phyloP scores from a whole-genome alignment of 2,888 invertebrate species.

The Gymnocheta viridis region DNA sequence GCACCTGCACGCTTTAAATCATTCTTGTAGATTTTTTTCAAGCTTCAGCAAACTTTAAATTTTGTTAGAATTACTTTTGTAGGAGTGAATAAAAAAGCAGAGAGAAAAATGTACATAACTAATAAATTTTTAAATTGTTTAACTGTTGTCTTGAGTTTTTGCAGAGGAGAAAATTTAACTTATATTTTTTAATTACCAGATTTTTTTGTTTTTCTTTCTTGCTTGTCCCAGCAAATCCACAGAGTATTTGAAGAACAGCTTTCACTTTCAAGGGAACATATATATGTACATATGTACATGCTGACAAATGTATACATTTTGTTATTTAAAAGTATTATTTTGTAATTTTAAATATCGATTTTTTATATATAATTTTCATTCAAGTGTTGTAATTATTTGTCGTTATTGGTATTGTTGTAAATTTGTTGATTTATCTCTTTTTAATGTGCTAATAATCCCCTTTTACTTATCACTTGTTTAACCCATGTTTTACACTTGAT shows the following conservation, averaged over 20 bases:
- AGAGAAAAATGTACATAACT: no score
- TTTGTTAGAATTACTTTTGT: conserved; percentile 42
- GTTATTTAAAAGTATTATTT: conserved; percentile 25
- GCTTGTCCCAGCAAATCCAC: background rate
- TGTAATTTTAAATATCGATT: conserved; percentile 41
- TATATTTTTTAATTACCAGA: conserved; percentile 46
- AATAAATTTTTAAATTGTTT: background rate
- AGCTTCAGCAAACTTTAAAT: conserved; percentile 5
- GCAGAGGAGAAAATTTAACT: background rate
- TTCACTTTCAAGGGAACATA: conserved; percentile 23
- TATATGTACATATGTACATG: background rate
- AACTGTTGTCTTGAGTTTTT: conserved; percentile 24
- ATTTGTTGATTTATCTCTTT: conserved; percentile 66
- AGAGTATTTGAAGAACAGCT: conserved; percentile 10
- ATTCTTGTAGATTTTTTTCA: conserved; percentile 30
- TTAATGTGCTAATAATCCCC: conserved; percentile 70
- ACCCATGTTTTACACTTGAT: conserved; percentile 61
- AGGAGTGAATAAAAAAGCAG: background rate
- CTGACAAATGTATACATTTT: no score
- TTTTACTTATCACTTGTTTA: conserved; percentile 61
- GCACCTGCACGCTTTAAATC: conserved; percentile 48
- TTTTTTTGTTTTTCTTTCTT: background rate
- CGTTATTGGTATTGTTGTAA: conserved; percentile 38
- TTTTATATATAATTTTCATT: conserved; percentile 1
- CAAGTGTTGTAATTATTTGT: conserved; percentile 53